These are phyloP conservation scores for Himalopsyche kuldschensis DNA, from an alignment of 2,888 invertebrate genomes.

Conservation along the genomic window DNA sequence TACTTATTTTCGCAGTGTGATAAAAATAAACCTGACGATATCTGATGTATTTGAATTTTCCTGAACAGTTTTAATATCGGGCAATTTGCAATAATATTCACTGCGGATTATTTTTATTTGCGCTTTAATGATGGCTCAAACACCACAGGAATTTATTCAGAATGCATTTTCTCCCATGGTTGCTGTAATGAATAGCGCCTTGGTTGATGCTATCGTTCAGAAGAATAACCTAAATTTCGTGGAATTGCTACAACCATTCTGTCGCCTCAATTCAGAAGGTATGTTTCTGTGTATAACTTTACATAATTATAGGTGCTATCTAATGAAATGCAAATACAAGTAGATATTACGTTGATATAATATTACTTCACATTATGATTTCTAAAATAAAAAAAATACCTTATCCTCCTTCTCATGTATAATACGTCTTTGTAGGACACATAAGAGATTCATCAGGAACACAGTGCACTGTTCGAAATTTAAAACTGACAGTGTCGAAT, in stretches of 20 bases:
- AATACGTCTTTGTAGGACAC: constrained; percentile 61
- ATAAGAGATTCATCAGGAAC: constrained; percentile 82
- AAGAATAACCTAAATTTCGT: constrained; percentile 90
- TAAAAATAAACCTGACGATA: neutral
- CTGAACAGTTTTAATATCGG: neutral
- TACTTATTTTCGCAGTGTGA: constrained; percentile 18
- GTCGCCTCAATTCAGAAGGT: constrained; percentile 75
- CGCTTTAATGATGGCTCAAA: constrained; percentile 49
- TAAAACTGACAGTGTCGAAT: constrained; percentile 79
- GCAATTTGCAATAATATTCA: neutral
- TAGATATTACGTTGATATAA: too few species aligned
- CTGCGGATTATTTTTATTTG: neutral
- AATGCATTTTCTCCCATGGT: constrained; percentile 88
- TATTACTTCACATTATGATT: too few species aligned
- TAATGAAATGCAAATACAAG: neutral
- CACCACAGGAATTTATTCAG: constrained; percentile 84
- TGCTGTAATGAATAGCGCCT: constrained; percentile 79
- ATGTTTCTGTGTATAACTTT: constrained; percentile 40
- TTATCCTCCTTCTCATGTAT: too few species aligned
- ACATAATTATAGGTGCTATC: neutral
- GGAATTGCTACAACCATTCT: constrained; percentile 89
- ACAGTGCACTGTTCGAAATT: constrained; percentile 70
- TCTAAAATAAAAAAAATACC: too few species aligned
- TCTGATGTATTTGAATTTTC: neutral
- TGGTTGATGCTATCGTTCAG: constrained; percentile 81